Evolutionary conservation across 1,140 invertebrate genomes (phyloP).

Genomic region (Tenebrio molitor): DNA sequence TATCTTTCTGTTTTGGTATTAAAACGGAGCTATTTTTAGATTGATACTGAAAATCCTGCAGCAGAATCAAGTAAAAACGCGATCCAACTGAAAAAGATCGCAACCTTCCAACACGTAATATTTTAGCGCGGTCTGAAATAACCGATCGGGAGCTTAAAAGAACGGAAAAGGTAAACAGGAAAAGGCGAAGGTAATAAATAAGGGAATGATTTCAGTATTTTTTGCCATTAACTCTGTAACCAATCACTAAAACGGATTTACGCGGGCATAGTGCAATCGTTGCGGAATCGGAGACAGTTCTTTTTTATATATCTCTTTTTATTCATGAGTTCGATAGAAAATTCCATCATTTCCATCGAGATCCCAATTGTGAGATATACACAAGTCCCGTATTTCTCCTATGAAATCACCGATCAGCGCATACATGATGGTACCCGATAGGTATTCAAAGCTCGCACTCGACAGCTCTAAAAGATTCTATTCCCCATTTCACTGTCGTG

Average conservation of each 20-base stretch:
- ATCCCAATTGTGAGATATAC: conserved; percentile 29
- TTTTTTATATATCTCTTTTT: conserved; percentile 2
- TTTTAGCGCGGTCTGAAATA: not conserved
- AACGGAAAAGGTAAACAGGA: too few relatives aligned
- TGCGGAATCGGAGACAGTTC: not conserved
- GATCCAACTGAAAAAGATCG: not conserved
- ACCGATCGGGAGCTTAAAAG: not conserved
- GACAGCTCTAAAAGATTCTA: conserved; percentile 27
- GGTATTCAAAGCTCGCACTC: conserved; percentile 33
- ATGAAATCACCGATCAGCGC: conserved; percentile 31
- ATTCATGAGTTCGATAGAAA: conserved; percentile 21
- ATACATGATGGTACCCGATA: conserved; percentile 32
- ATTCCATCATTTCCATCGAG: conserved; percentile 26
- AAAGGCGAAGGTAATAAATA: conserved; percentile 3
- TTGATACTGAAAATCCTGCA: not conserved
- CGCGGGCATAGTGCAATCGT: too few relatives aligned
- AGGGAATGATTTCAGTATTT: not conserved
- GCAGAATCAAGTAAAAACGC: not conserved
- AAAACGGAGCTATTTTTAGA: too few relatives aligned
- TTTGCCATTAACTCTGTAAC: too few relatives aligned
- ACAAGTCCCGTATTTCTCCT: conserved; percentile 13
- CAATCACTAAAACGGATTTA: too few relatives aligned
- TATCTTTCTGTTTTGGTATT: too few relatives aligned
- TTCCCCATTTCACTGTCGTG: conserved; percentile 25
- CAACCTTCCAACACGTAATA: not conserved